Percentiles rank a stretch among this genome's conserved stretches.
These are phyloP conservation scores for Steatornis caripensis DNA, from an alignment of 2,113 vertebrate genomes.

Conservation along the genomic window DNA sequence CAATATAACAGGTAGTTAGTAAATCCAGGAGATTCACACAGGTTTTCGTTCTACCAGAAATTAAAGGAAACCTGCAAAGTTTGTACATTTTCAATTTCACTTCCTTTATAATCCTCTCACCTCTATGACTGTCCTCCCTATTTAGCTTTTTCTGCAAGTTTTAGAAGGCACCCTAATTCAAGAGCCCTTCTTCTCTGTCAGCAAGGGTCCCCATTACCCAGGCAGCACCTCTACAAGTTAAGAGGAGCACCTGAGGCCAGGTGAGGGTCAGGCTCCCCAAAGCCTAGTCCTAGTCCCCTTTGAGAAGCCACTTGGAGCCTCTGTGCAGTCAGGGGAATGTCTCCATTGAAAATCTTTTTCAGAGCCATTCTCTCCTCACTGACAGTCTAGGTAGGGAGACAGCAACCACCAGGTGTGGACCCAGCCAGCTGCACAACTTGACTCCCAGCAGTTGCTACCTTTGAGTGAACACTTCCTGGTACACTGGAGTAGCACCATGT, in stretches of 20 bases:
- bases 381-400: neutral
- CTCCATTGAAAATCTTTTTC: neutral
- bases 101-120: neutral
- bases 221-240: neutral
- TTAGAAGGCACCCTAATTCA: neutral
- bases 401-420: neutral
- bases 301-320: neutral
- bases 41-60: neutral
- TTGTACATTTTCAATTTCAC: neutral
- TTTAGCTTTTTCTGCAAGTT: neutral
- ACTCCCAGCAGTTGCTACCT: neutral
- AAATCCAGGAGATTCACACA: neutral
- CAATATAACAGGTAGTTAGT: neutral
- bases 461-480: neutral
- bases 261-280: neutral
- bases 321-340: neutral
- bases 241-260: neutral
- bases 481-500: neutral
- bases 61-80: neutral
- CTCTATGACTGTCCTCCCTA: neutral
- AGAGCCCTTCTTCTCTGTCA: neutral
- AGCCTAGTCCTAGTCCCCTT: neutral
- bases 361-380: neutral
- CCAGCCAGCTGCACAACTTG: neutral
- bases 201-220: neutral